Base-by-base conservation (phyloP, 1,140 invertebrate species). In the Octopus sinensis region DNA sequence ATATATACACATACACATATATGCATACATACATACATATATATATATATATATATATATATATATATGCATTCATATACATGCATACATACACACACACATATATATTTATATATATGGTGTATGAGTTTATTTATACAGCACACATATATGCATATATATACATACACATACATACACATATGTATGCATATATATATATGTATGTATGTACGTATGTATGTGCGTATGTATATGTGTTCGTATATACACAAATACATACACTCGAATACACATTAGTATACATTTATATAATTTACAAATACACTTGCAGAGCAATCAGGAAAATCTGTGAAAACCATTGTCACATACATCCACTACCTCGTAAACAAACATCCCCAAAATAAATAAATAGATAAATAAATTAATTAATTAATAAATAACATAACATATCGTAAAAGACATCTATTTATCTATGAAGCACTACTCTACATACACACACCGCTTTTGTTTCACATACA, bases 1-100 rank as follows among this genome's bases (percentile, higher is more conserved):
- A 76, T 4, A 3, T 4, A 76, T 4, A 76, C 23, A 30, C 23
- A 76, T 23, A 30, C 12, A 76, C 23, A 76, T 52, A 76, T 30
- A 76, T 76, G 23, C 23, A 76, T 76, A 76, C 23, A 52, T 76
- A 76, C 10, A 76, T 76, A 23, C 4, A 23, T 76, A 13, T 76
- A 30, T 76, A 10, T 30, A 10, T 43, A 43, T 43, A 43, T 43
- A 43, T 3, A 17, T 62, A 62, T 62, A 62, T 62, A 62, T 62
- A 9, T 3, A 62, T 9, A 62, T 62, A 62, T 62, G 17, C 56
- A 62, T 6, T 9, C 56, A 62, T 6, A n/a, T n/a, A n/a, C n/a
- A n/a, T n/a, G n/a, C n/a, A n/a, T n/a, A n/a, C 17, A 62, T 9
- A 62, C 56, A 62, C 1, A 62, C 4, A 62, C 1, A 43, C 30